Evolutionary conservation across 2,888 invertebrate species (phyloP).

Genomic region (Drosophila pegasa): DNA sequence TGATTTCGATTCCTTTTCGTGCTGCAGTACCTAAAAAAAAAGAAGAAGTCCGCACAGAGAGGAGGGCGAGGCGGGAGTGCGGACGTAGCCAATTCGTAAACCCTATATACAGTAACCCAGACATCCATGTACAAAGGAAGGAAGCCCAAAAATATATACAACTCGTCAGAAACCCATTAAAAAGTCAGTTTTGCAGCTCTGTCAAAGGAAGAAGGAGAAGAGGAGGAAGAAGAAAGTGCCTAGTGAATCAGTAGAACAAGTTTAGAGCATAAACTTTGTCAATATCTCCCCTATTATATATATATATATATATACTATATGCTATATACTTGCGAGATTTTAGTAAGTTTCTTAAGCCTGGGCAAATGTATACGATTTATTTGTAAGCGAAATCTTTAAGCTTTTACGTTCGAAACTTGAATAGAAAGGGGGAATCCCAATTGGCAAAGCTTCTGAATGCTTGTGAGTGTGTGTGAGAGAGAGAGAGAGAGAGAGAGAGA

Average conservation of each 20-base stretch:
- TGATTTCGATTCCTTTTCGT: slow-evolving; percentile 45
- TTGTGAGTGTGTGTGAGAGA: not conserved
- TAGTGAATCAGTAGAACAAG: slow-evolving; percentile 50
- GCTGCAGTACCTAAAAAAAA: slow-evolving; percentile 66
- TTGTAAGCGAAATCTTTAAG: slow-evolving; percentile 1
- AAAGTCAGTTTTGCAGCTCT: slow-evolving; percentile 33
- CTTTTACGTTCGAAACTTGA: not conserved
- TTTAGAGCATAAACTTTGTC: slow-evolving; percentile 32
- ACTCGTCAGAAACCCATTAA: not conserved
- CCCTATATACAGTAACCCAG: slow-evolving; percentile 14
- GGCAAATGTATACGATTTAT: slow-evolving; percentile 55
- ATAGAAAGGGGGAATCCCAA: not conserved
- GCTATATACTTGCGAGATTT: slow-evolving; percentile 4
- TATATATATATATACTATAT: slow-evolving; percentile 2
- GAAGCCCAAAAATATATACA: not conserved
- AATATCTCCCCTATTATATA: slow-evolving; percentile 14
- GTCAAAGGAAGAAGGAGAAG: slow-evolving; percentile 7
- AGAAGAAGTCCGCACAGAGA: slow-evolving; percentile 31
- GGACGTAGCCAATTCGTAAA: slow-evolving; percentile 49
- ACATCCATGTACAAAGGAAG: not conserved
- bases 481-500: not conserved
- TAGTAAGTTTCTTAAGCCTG: slow-evolving; percentile 26
- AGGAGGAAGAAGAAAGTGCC: slow-evolving; percentile 52
- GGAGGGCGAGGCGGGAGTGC: slow-evolving; percentile 2
- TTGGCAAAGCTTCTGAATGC: too few relatives aligned